A percentile compares a stretch with the other conserved stretches of the same genome.
Conservation (phyloP, 2,888 invertebrate genomes). For the Ganaspis brasiliensis region DNA sequence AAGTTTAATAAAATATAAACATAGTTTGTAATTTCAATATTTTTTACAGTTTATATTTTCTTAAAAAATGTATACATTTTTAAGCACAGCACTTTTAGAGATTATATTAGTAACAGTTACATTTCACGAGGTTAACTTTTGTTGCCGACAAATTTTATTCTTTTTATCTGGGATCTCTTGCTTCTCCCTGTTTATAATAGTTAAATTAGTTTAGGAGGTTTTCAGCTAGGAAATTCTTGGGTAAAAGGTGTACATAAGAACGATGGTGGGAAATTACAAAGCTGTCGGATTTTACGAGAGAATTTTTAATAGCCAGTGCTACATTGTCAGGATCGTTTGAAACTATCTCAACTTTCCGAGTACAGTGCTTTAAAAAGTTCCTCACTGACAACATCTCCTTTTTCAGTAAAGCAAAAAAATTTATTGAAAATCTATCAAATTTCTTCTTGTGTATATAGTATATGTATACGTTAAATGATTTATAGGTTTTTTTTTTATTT, state of each 20-base stretch:
- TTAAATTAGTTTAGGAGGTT: too few species aligned
- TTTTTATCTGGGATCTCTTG: too few species aligned
- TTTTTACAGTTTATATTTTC: too few species aligned
- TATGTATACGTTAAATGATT: not conserved
- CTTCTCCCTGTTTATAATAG: too few species aligned
- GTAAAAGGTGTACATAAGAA: not conserved
- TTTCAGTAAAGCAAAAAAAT: not conserved
- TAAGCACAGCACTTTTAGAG: too few species aligned
- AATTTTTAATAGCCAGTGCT: not conserved
- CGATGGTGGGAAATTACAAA: not conserved
- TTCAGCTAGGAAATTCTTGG: not conserved
- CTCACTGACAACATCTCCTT: not conserved
- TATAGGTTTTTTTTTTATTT: not conserved
- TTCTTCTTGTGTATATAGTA: not conserved
- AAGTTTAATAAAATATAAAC: too few species aligned
- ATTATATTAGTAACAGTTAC: too few species aligned
- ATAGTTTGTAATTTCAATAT: too few species aligned
- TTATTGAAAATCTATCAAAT: constrained; percentile 7
- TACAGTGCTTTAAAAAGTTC: not conserved
- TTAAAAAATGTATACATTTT: too few species aligned
- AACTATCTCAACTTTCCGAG: constrained; percentile 23
- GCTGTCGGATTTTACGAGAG: constrained; percentile 5
- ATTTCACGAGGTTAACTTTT: too few species aligned
- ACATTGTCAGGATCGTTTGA: not conserved
- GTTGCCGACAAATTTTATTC: too few species aligned